A percentile compares a stretch with the other conserved stretches of the same genome.
phyloP scores from a whole-genome alignment of 2,797 vertebrate genomes.

The Ciconia nigra region DNA sequence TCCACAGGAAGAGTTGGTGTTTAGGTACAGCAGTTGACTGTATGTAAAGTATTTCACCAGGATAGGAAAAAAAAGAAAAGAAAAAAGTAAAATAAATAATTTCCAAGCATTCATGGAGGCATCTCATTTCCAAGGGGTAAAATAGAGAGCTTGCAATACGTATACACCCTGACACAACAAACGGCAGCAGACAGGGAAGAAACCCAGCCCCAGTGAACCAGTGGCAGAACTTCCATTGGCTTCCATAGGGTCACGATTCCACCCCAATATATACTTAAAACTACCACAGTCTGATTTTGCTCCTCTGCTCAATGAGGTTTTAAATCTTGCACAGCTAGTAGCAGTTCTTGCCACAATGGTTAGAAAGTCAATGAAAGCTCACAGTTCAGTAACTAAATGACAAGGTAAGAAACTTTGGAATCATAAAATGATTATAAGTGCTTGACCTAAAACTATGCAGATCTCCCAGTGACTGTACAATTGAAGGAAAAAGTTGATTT shows the following conservation, averaged over 20 bases:
- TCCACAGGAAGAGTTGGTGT: neutral
- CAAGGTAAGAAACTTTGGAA: conserved; percentile 55
- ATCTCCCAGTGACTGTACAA: neutral
- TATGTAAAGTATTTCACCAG: neutral
- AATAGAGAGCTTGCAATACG: neutral
- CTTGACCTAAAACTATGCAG: conserved; percentile 56
- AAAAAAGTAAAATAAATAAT: neutral
- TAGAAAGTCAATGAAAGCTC: conserved; percentile 59
- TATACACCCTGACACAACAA: neutral
- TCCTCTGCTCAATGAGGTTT: conserved; percentile 41
- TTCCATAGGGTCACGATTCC: neutral
- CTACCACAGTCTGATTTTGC: neutral
- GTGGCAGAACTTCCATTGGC: neutral
- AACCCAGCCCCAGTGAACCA: neutral
- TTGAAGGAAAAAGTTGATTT: conserved; percentile 51
- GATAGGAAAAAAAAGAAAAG: neutral
- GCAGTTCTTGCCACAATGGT: conserved; percentile 26
- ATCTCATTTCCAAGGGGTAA: neutral
- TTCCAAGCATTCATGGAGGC: neutral
- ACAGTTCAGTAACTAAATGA: conserved; percentile 65
- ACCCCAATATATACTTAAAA: conserved; percentile 1
- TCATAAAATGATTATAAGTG: conserved; percentile 51
- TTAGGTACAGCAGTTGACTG: conserved; percentile 2
- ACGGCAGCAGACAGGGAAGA: neutral
- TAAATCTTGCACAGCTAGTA: conserved; percentile 44